These are phyloP conservation scores for Tupiocoris notatus DNA, from an alignment of 2,888 invertebrate species.

Conservation along the genomic window DNA sequence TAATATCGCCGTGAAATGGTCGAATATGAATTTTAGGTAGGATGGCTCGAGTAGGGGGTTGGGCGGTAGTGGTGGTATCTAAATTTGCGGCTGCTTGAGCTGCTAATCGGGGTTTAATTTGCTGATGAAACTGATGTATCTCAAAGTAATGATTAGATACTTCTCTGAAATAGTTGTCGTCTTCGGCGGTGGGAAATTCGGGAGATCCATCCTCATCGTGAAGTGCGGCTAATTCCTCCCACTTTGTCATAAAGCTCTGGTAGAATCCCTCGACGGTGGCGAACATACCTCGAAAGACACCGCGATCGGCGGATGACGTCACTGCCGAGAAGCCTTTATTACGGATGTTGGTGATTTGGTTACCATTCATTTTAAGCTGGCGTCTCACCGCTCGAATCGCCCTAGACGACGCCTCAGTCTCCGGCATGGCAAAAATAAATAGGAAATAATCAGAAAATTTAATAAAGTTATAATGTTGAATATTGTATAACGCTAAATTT, in stretches of 20 bases:
- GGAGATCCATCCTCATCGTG: neutral
- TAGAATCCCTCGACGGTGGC: neutral
- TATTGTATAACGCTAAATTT: too few species aligned
- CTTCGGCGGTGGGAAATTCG: neutral
- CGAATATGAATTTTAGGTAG: neutral
- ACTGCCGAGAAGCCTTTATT: neutral
- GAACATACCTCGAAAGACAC: neutral
- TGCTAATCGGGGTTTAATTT: neutral
- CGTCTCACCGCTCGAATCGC: neutral
- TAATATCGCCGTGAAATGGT: neutral
- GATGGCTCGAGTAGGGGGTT: neutral
- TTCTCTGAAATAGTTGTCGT: neutral
- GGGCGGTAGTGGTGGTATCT: neutral
- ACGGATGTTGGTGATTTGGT: neutral
- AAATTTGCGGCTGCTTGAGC: neutral
- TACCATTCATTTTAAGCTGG: neutral
- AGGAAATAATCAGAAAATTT: too few species aligned
- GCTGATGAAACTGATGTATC: neutral
- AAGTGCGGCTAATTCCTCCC: neutral
- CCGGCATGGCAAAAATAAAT: too few species aligned
- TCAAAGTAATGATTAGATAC: neutral
- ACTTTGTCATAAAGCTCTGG: neutral
- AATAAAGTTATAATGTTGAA: too few species aligned
- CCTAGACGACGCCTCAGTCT: too few species aligned
- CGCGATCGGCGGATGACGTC: neutral